These are phyloP conservation scores for Dichetophora obliterata DNA, from an alignment of 2,888 invertebrate genomes.

Conservation along the genomic window DNA sequence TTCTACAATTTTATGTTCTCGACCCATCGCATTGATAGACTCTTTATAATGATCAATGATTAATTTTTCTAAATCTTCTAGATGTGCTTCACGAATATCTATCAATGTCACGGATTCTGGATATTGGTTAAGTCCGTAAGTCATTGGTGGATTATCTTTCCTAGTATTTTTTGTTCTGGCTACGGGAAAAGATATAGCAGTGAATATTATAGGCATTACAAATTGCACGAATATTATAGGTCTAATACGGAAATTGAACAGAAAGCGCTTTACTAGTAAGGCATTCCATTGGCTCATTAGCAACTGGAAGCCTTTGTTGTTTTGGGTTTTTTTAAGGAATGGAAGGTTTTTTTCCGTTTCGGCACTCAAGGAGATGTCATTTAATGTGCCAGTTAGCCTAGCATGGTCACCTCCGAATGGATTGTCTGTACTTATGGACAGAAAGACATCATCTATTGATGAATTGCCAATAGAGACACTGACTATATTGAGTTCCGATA, in stretches of 20 bases:
- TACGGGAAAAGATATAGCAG: background rate
- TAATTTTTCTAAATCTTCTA: too few relatives aligned
- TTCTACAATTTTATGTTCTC: background rate
- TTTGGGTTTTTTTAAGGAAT: background rate
- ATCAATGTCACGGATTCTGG: background rate
- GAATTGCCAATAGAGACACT: constrained; percentile 36
- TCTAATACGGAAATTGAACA: background rate
- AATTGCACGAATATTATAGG: background rate
- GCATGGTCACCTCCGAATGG: constrained; percentile 36
- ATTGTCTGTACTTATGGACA: constrained; percentile 32
- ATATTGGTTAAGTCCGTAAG: constrained; percentile 4
- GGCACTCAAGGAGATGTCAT: constrained; percentile 18
- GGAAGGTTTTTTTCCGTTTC: constrained; percentile 1
- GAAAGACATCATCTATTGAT: constrained; percentile 40
- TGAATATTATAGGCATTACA: background rate
- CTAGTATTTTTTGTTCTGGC: background rate
- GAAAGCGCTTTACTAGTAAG: constrained; percentile 73
- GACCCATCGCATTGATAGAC: background rate
- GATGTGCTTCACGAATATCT: background rate
- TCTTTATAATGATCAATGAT: background rate
- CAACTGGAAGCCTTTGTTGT: background rate
- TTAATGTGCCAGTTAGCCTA: constrained; percentile 31
- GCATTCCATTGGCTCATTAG: constrained; percentile 73
- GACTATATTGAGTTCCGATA: constrained; percentile 22
- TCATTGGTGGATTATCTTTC: background rate